A percentile compares a stretch with the other conserved stretches of the same genome.
These are phyloP conservation scores for Halyomorpha halys DNA, from an alignment of 1,140 invertebrate genomes.

Conservation along the genomic window DNA sequence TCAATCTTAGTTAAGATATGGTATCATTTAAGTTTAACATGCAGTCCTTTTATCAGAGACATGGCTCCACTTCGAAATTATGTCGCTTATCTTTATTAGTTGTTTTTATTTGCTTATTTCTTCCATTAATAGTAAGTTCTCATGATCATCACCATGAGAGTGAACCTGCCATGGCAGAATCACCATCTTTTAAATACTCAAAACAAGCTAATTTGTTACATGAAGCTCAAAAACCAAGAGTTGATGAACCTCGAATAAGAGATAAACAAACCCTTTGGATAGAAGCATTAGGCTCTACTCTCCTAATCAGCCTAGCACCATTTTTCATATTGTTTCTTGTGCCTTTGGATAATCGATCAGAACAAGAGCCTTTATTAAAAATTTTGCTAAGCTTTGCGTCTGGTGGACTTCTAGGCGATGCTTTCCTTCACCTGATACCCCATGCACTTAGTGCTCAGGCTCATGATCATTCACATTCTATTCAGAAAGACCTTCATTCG, in stretches of 20 bases:
- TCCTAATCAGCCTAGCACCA: slow-evolving; percentile 87
- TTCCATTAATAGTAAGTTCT: neutral
- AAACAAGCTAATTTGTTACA: slow-evolving; percentile 50
- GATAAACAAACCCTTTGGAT: slow-evolving; percentile 52
- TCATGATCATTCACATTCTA: slow-evolving; percentile 34
- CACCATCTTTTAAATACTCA: slow-evolving; percentile 63
- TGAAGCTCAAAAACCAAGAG: slow-evolving; percentile 28
- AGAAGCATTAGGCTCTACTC: slow-evolving; percentile 76
- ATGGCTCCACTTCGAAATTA: too few relatives aligned
- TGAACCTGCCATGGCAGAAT: slow-evolving; percentile 34
- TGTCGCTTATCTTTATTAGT: too few relatives aligned
- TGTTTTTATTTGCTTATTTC: too few relatives aligned
- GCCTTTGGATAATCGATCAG: slow-evolving; percentile 76
- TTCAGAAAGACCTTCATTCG: slow-evolving; percentile 37
- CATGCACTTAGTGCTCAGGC: slow-evolving; percentile 68
- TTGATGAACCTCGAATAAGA: slow-evolving; percentile 17
- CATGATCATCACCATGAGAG: neutral
- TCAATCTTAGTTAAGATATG: too few relatives aligned
- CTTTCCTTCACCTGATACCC: slow-evolving; percentile 92
- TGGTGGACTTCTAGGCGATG: slow-evolving; percentile 88
- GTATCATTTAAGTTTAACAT: too few relatives aligned
- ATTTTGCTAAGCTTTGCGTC: slow-evolving; percentile 87
- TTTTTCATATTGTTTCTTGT: slow-evolving; percentile 90
- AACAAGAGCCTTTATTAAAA: slow-evolving; percentile 75
- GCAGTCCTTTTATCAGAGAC: too few relatives aligned